phyloP scores from a whole-genome alignment of 2,888 invertebrate species.

The Drosophila acutilabella region DNA sequence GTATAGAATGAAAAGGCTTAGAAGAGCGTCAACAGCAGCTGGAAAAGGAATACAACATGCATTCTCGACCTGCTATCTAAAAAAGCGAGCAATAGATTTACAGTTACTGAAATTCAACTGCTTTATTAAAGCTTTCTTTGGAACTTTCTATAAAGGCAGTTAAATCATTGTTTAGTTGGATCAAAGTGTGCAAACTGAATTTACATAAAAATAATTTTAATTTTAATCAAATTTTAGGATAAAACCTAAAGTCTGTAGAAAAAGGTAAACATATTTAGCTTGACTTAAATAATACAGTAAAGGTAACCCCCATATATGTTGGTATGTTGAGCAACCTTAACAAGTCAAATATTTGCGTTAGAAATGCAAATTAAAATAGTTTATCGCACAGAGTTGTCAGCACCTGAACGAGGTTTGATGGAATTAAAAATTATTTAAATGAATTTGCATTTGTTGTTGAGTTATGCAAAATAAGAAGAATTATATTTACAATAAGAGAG shows the following conservation, averaged over 20 bases:
- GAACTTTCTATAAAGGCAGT: slow-evolving; percentile 17
- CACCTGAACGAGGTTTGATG: slow-evolving; percentile 4
- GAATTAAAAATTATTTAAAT: slow-evolving; percentile 57
- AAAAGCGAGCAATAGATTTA: slow-evolving; percentile 42
- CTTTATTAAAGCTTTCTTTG: slow-evolving; percentile 34
- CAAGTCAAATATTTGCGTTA: slow-evolving; percentile 65
- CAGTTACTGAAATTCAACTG: slow-evolving; percentile 48
- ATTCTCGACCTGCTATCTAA: slow-evolving; percentile 30
- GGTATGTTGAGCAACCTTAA: slow-evolving; percentile 33
- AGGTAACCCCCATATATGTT: neutral
- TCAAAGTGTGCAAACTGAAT: neutral
- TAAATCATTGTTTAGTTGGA: too few relatives aligned
- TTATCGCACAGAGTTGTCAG: slow-evolving; percentile 42
- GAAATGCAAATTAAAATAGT: slow-evolving; percentile 65
- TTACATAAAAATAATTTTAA: neutral
- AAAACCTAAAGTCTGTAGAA: too few relatives aligned
- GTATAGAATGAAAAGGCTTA: slow-evolving; percentile 53
- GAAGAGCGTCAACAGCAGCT: slow-evolving; percentile 27
- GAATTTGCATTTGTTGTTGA: slow-evolving; percentile 59
- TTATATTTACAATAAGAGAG: neutral
- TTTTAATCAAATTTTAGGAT: too few relatives aligned
- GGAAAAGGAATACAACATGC: slow-evolving; percentile 20
- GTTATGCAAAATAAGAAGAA: slow-evolving; percentile 41
- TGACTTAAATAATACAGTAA: too few relatives aligned
- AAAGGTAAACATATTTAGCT: too few relatives aligned